Percentiles rank a stretch among this genome's conserved stretches.
Evolutionary conservation across 2,797 vertebrate genomes (phyloP).

Genomic region (Distichodus sexfasciatus): DNA sequence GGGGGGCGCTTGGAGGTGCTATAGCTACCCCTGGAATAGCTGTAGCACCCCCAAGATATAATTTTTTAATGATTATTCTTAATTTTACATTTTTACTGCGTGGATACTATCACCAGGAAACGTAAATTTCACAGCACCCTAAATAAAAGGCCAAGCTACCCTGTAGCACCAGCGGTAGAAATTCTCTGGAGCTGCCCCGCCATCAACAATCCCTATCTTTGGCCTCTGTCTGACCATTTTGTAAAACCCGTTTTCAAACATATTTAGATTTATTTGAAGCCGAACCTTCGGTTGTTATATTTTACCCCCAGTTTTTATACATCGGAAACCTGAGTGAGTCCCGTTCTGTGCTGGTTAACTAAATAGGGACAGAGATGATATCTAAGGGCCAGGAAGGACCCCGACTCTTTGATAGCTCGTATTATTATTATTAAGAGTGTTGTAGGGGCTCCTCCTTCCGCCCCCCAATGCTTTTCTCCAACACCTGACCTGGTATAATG

Average conservation of each 20-base stretch:
- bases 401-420: constrained; percentile 64
- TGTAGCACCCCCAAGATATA: too few relatives aligned
- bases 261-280: constrained; percentile 14
- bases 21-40: too few relatives aligned
- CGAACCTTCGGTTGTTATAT: neutral
- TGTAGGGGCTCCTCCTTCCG: constrained; percentile 58
- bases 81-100: too few relatives aligned
- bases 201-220: too few relatives aligned
- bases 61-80: too few relatives aligned
- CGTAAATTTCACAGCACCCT: too few relatives aligned
- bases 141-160: too few relatives aligned
- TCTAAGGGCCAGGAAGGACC: constrained; percentile 60
- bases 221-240: neutral
- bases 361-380: constrained; percentile 63
- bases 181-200: too few relatives aligned
- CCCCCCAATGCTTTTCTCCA: constrained; percentile 65
- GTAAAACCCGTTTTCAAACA: neutral
- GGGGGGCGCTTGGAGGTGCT: too few relatives aligned
- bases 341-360: constrained; percentile 42
- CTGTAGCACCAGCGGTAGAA: too few relatives aligned
- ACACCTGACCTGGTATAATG: constrained; percentile 68
- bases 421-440: constrained; percentile 70
- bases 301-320: constrained; percentile 13
- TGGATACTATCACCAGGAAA: too few relatives aligned
- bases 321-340: constrained; percentile 17